A percentile compares a stretch with the other conserved stretches of the same genome.
Evolutionary conservation across 92 coral and sea anemone genomes (phyloP).

Genomic region (Siderastrea siderea): DNA sequence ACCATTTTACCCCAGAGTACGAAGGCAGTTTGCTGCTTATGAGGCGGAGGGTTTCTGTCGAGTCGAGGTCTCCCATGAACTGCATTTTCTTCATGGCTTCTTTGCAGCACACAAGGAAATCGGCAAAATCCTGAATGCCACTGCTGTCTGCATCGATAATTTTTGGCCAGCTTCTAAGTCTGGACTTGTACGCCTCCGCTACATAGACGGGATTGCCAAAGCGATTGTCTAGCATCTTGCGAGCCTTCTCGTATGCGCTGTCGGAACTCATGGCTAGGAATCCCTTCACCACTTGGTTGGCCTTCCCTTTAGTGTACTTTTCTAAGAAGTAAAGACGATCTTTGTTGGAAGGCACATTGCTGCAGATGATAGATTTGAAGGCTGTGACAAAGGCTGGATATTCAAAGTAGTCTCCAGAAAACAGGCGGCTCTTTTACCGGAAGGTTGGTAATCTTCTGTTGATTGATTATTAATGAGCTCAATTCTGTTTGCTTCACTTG

Average conservation of each 20-base stretch:
- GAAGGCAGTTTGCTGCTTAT: no score
- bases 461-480: conserved; percentile 35
- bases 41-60: conserved; percentile 33
- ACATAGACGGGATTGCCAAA: conserved; percentile 78
- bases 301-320: conserved; percentile 62
- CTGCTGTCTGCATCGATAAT: conserved; percentile 72
- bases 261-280: conserved; percentile 65
- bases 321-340: conserved; percentile 64
- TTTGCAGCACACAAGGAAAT: conserved; percentile 68
- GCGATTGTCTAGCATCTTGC: conserved; percentile 63
- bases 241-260: conserved; percentile 64
- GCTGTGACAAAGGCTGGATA: conserved; percentile 53
- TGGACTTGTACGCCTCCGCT: neutral
- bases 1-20: no score
- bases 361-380: conserved; percentile 57
- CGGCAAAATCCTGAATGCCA: conserved; percentile 65
- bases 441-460: conserved; percentile 41
- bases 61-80: conserved; percentile 61
- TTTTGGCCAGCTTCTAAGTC: neutral
- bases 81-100: conserved; percentile 62
- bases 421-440: conserved; percentile 9
- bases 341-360: conserved; percentile 45
- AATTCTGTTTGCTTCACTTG: conserved; percentile 36
- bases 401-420: conserved; percentile 46
- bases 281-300: conserved; percentile 67